Evolutionary conservation across 2,797 vertebrate genomes (phyloP).

Genomic region (Enteromius anoplus): DNA sequence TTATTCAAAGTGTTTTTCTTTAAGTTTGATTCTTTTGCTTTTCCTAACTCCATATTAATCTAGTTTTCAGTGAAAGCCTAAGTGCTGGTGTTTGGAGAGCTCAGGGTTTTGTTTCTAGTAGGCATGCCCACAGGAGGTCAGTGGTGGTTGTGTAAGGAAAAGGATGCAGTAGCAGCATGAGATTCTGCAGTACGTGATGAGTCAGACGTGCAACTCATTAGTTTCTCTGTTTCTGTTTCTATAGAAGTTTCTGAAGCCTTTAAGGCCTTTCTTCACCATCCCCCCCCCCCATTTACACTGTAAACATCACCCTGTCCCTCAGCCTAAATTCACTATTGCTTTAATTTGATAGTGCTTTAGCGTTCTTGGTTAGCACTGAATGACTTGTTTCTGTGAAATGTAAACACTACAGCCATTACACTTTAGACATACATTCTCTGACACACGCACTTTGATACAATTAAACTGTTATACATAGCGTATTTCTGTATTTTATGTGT

Average conservation of each 20-base stretch:
- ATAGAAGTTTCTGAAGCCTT: neutral
- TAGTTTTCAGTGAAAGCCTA: neutral
- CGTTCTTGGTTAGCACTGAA: neutral
- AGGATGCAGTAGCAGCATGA: neutral
- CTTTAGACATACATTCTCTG: neutral
- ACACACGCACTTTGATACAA: too few relatives aligned
- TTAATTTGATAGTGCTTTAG: neutral
- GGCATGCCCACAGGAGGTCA: neutral
- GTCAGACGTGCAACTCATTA: neutral
- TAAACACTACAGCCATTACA: neutral
- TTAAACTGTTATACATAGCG: too few relatives aligned
- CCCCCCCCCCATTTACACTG: neutral
- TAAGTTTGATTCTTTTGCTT: neutral
- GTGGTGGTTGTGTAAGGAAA: neutral
- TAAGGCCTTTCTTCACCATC: neutral
- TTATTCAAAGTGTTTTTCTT: neutral
- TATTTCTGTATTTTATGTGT: too few relatives aligned
- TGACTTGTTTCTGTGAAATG: neutral
- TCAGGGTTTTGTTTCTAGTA: neutral
- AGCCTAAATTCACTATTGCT: neutral
- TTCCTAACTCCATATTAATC: neutral
- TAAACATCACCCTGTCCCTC: neutral
- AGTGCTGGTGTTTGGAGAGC: neutral
- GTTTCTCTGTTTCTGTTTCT: neutral
- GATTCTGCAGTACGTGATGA: neutral